These are phyloP conservation scores for Lytechinus variegatus DNA, from an alignment of 35 echinoderm and acorn worm genomes.

Conservation along the genomic window DNA sequence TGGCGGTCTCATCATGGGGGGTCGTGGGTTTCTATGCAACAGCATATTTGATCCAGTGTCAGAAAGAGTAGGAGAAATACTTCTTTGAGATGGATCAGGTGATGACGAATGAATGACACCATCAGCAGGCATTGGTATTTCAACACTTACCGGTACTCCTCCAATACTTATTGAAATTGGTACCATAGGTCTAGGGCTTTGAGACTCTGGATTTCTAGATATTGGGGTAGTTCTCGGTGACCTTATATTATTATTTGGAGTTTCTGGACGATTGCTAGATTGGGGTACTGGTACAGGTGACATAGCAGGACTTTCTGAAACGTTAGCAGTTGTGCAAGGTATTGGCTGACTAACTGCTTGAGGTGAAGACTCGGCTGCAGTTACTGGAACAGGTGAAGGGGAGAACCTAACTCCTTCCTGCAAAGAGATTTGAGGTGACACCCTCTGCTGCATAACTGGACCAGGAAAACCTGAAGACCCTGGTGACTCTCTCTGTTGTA, in stretches of 20 bases:
- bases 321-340: neutral
- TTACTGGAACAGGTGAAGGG: neutral
- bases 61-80: neutral
- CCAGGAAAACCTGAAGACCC: neutral
- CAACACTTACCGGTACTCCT: conserved; percentile 45
- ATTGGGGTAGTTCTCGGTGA: conserved; percentile 24
- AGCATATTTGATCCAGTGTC: neutral
- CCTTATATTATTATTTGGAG: conserved; percentile 14
- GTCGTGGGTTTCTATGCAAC: neutral
- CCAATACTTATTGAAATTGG: conserved; percentile 52
- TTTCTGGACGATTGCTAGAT: conserved; percentile 15
- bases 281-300: neutral
- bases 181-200: conserved; percentile 25
- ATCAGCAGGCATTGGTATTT: conserved; percentile 47
- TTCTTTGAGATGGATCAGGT: neutral
- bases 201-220: neutral
- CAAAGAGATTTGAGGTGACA: neutral
- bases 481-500: neutral
- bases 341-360: neutral
- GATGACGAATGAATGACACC: conserved; percentile 34
- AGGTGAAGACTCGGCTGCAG: neutral
- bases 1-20: neutral
- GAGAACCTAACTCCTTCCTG: neutral
- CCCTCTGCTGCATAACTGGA: neutral
- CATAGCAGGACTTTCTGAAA: neutral